These are phyloP conservation scores for Telenomus remus DNA, from an alignment of 1,140 invertebrate species.

Conservation along the genomic window DNA sequence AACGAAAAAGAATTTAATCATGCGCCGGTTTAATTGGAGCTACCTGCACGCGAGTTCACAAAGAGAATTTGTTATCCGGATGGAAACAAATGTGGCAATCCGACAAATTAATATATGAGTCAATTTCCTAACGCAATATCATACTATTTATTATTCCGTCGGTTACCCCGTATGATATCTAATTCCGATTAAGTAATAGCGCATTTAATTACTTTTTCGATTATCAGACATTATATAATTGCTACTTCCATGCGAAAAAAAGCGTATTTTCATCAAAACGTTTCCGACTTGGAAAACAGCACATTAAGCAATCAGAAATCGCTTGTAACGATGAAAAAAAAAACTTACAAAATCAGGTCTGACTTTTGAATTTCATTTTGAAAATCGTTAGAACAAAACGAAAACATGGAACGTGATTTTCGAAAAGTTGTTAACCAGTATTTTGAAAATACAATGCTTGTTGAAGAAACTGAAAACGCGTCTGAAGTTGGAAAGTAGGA, in stretches of 20 bases:
- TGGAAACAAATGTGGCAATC: constrained; percentile 22
- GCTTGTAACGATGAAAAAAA: too few relatives aligned
- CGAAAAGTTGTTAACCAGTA: too few relatives aligned
- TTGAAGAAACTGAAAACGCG: neutral
- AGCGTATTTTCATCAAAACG: neutral
- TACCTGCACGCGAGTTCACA: too few relatives aligned
- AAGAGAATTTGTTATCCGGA: neutral
- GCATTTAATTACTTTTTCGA: constrained; percentile 39
- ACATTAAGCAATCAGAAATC: neutral
- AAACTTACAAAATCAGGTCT: too few relatives aligned
- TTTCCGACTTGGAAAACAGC: neutral
- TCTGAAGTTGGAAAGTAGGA: neutral
- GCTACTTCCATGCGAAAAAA: too few relatives aligned
- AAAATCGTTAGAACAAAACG: too few relatives aligned
- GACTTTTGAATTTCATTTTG: too few relatives aligned
- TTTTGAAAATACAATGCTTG: neutral
- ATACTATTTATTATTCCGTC: constrained; percentile 30
- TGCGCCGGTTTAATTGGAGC: too few relatives aligned
- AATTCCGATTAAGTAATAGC: constrained; percentile 27
- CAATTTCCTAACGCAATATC: constrained; percentile 34
- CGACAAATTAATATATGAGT: constrained; percentile 31
- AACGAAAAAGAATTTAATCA: neutral
- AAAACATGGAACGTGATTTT: too few relatives aligned
- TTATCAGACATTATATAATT: constrained; percentile 39
- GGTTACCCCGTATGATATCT: constrained; percentile 16